Evolutionary conservation across 2,113 vertebrate genomes (phyloP).

Genomic region (Isurus oxyrinchus): DNA sequence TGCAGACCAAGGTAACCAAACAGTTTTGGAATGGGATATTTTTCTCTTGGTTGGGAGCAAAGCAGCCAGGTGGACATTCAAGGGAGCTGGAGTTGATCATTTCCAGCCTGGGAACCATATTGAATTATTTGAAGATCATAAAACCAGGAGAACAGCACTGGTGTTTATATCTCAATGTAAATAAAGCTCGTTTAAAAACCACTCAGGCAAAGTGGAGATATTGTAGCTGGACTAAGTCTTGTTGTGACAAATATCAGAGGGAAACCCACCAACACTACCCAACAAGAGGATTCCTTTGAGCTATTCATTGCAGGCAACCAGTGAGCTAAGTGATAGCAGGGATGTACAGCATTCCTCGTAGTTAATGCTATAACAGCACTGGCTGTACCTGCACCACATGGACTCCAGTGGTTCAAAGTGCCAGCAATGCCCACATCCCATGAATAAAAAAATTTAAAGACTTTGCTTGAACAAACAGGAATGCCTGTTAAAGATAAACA

Average conservation of each 20-base stretch:
- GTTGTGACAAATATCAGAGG: no score
- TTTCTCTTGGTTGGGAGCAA: neutral
- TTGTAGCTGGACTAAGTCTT: neutral
- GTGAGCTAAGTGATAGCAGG: neutral
- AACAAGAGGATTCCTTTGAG: neutral
- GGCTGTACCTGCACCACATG: no score
- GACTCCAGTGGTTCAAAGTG: no score
- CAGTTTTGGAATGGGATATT: neutral
- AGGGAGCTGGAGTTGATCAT: neutral
- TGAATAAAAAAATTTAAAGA: neutral
- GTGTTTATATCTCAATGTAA: neutral
- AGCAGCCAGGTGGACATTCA: neutral
- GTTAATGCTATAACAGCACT: neutral
- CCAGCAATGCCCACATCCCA: no score
- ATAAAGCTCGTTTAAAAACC: neutral
- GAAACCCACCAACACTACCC: no score
- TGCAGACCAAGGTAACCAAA: no score
- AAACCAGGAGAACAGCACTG: no score
- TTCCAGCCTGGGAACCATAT: neutral
- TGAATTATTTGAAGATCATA: neutral
- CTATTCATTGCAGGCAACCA: neutral
- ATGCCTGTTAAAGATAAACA: neutral
- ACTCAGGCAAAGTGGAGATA: neutral
- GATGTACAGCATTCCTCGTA: neutral
- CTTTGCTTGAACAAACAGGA: neutral